Evolutionary conservation across 2,113 vertebrate genomes (phyloP).

Genomic region (Agelaius tricolor): DNA sequence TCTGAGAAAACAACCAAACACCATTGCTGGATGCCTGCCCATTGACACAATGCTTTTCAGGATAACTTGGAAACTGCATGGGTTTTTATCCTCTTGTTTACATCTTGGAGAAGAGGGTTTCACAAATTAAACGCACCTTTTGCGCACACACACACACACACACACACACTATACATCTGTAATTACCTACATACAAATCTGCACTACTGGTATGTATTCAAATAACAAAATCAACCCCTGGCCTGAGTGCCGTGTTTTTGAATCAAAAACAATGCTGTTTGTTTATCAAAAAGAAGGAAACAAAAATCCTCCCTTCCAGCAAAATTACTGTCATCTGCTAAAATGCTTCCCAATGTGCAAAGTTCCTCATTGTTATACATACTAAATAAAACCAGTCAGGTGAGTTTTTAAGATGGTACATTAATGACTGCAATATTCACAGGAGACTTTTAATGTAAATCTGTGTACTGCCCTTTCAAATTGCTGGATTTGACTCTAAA

Average conservation of each 20-base stretch:
- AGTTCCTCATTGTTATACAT: background rate
- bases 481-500: constrained; percentile 1
- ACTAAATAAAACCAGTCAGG: background rate
- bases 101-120: background rate
- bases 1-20: constrained; percentile 88
- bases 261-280: background rate
- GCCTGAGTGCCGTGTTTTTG: background rate
- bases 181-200: background rate
- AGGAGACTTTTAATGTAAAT: background rate
- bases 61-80: constrained; percentile 62
- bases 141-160: background rate
- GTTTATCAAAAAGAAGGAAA: background rate
- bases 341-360: background rate
- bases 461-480: background rate
- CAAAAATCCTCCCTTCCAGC: background rate
- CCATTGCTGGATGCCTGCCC: constrained; percentile 89
- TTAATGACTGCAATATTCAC: constrained; percentile 17
- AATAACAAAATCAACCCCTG: background rate
- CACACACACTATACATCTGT: background rate
- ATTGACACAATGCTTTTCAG: constrained; percentile 79
- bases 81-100: constrained; percentile 57
- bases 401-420: background rate
- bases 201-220: background rate
- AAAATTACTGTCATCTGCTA: background rate
- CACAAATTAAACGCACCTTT: background rate